Evolutionary conservation across 2,797 vertebrate species (phyloP), one percentile per base, ranked within the genome.

Genomic region (Somateria mollissima): DNA sequence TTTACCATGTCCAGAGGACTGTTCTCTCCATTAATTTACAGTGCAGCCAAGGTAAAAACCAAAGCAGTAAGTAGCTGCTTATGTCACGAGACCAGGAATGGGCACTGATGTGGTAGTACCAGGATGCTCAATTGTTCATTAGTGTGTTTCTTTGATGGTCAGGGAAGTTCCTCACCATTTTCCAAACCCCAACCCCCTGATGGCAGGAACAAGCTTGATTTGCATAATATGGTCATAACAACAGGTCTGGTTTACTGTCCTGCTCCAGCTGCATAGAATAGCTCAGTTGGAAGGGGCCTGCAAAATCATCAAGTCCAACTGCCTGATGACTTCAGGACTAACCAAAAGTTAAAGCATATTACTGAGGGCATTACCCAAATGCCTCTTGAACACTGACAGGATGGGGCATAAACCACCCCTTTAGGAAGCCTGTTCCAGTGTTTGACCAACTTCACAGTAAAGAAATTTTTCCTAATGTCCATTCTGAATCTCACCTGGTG

Each of bases 141-240:
- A n/a, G 8, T 8, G 2, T 22, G 3, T 75, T 49, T 37, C 13
- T 12, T 43, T 2, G 1, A 6, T 17, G 15, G 11, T n/a, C 53
- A 67, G 37, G 21, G 18, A 79, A 85, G 34, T 1, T 10, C 34
- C 47, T 77, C 11, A 66, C 5, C 6, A 14, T 64, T 27, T 15
- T 53, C 36, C 11, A 18, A 64, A 1, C 20, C 8, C 13, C 21
- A 57, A 41, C 5, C 17, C 80, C 41, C 51, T 30, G 60, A 27
- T 16, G 73, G 6, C 36, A 94, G 30, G 17, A 69, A 7, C 13
- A 77, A 13, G 36, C 84, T 89, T 58, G 2, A 39, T 15, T 67
- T 4, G 1, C 56, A 41, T 54, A 8, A 11, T 47, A 17, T 28
- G 30, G 11, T 27, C 12, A 25, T 81, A 79, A 36, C 4, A 47